Evolutionary conservation across 2,113 vertebrate species (phyloP).

Genomic region (Pelodiscus sinensis): DNA sequence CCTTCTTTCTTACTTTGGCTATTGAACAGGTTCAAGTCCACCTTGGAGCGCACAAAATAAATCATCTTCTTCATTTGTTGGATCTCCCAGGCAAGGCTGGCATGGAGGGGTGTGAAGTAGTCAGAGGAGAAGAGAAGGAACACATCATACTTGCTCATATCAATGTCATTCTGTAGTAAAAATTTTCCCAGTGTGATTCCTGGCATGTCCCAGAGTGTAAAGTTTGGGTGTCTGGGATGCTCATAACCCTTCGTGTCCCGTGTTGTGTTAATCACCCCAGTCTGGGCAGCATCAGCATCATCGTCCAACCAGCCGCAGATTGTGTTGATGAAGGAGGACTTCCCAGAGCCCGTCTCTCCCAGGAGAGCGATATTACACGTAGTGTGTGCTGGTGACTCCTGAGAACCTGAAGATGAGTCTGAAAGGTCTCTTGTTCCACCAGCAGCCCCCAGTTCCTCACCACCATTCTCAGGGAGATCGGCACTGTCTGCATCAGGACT

Average conservation of each 20-base stretch:
- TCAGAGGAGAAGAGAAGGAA: neutral
- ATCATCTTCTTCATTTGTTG: neutral
- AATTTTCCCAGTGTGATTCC: fast-evolving
- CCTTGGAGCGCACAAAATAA: neutral
- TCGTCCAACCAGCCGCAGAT: neutral
- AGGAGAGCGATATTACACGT: neutral
- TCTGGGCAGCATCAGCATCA: neutral
- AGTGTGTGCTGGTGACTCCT: neutral
- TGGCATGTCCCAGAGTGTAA: neutral
- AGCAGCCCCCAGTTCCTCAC: too few relatives aligned
- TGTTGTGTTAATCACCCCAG: neutral
- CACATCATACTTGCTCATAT: neutral
- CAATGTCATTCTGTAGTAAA: neutral
- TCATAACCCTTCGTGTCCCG: neutral
- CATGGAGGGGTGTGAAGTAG: neutral
- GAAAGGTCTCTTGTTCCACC: too few relatives aligned
- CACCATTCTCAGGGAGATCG: too few relatives aligned
- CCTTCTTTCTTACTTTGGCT: too few relatives aligned
- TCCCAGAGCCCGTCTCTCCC: neutral
- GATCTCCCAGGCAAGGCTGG: neutral
- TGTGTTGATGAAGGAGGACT: neutral
- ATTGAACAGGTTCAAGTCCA: neutral
- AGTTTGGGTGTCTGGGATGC: neutral
- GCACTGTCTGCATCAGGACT: too few relatives aligned
- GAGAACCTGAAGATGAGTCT: too few relatives aligned